Conservation (phyloP, 2,113 vertebrate genomes). For the Pedetes capensis region DNA sequence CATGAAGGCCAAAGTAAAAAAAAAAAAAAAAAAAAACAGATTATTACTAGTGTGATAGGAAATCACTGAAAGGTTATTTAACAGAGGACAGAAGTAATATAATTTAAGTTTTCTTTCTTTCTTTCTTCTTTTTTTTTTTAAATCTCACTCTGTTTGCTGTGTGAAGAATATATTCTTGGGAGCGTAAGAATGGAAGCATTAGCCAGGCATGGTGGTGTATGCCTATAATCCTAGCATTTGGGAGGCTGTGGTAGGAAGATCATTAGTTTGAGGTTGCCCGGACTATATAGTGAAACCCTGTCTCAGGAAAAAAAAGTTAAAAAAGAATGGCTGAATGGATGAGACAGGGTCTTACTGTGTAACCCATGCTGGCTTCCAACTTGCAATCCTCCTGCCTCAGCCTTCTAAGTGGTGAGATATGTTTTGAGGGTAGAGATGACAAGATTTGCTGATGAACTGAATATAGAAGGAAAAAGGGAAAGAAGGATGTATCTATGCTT, state of each 20-base stretch:
- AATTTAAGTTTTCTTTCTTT: slow-evolving; percentile 28
- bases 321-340: not conserved
- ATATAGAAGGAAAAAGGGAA: slow-evolving; percentile 17
- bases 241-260: not conserved
- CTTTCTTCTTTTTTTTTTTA: too few relatives aligned
- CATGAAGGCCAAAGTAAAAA: not conserved
- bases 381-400: not conserved
- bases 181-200: not conserved
- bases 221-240: not conserved
- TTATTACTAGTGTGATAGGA: slow-evolving; percentile 8
- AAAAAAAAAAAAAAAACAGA: slow-evolving; percentile 31
- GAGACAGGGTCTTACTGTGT: not conserved
- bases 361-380: not conserved
- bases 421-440: not conserved
- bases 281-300: not conserved
- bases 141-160: not conserved
- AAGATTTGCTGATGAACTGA: slow-evolving; percentile 30
- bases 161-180: not conserved
- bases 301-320: not conserved
- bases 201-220: not conserved
- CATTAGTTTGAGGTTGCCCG: not conserved
- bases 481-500: not conserved
- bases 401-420: not conserved
- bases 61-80: not conserved
- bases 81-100: not conserved